Conservation (phyloP, 2,113 vertebrate genomes). For the Eptatretus burgeri region DNA sequence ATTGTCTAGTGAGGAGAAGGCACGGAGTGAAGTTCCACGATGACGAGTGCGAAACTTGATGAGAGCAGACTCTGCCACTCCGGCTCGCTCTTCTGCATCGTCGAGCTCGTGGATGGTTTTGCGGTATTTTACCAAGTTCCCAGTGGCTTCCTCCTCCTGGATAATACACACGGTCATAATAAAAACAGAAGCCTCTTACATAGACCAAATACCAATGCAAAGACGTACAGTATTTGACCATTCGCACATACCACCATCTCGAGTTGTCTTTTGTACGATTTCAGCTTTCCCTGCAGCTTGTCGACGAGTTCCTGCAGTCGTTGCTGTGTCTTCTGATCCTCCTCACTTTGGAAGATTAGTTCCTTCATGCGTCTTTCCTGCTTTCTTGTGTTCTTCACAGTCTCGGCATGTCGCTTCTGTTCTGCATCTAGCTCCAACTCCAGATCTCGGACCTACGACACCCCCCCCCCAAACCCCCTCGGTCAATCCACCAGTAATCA, state of each 20-base stretch:
- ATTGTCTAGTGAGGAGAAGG: conserved; percentile 23
- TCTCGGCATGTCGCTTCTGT: conserved; percentile 25
- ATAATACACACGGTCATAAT: neutral
- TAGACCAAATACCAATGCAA: neutral
- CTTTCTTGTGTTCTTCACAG: conserved; percentile 28
- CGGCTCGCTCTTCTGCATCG: conserved; percentile 28
- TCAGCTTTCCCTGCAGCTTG: conserved; percentile 33
- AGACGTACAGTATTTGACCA: neutral
- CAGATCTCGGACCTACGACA: conserved; percentile 23
- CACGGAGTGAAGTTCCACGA: conserved; percentile 26
- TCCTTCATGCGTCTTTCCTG: conserved; percentile 32
- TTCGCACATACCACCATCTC: conserved; percentile 21
- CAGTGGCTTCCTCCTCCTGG: conserved; percentile 32
- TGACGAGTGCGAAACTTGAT: conserved; percentile 30
- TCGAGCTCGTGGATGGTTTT: conserved; percentile 34
- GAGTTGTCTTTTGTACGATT: conserved; percentile 37
- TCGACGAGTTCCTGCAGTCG: conserved; percentile 34
- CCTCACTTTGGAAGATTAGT: conserved; percentile 31
- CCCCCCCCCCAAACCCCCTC: too few species aligned
- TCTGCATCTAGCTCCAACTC: conserved; percentile 28
- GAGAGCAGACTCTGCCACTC: conserved; percentile 27
- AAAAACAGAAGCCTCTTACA: too few species aligned
- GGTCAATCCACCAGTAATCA: too few species aligned
- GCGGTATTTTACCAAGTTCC: conserved; percentile 31
- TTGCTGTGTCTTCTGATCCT: conserved; percentile 36